phyloP scores from a whole-genome alignment of 2,797 vertebrate genomes.

The Carduelis carduelis region DNA sequence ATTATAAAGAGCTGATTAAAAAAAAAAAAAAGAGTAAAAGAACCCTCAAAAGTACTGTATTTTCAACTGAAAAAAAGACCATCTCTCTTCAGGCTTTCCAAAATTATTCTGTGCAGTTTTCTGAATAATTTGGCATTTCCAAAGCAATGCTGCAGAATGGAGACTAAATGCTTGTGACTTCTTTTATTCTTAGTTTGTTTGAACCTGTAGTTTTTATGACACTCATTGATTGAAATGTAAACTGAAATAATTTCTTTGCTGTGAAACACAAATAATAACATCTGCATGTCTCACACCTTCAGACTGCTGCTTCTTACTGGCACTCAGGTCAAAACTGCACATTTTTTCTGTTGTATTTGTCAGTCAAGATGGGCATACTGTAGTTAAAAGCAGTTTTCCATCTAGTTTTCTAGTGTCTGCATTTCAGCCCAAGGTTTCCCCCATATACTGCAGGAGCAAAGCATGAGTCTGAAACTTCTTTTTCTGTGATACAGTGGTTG shows the following conservation, averaged over 20 bases:
- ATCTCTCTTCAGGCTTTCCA: neutral
- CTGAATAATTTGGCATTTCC: neutral
- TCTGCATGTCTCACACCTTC: neutral
- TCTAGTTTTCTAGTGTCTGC: neutral
- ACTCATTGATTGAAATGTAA: neutral
- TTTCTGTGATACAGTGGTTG: neutral
- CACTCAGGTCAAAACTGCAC: neutral
- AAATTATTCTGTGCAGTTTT: neutral
- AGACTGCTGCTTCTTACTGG: neutral
- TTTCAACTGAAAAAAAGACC: neutral
- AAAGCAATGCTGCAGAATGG: neutral
- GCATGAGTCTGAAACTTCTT: neutral
- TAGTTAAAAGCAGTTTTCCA: neutral
- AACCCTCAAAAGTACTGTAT: neutral
- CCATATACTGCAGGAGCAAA: neutral
- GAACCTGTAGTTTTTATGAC: neutral
- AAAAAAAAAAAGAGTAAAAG: neutral
- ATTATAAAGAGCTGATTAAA: neutral
- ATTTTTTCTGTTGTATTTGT: neutral
- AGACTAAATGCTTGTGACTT: neutral
- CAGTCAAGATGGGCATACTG: neutral
- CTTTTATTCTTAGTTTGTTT: neutral
- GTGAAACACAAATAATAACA: neutral
- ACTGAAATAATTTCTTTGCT: neutral
- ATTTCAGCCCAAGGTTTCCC: neutral